Base-by-base conservation (phyloP, 2,797 vertebrate genomes). In the Acrossocheilus wenchowensis region DNA sequence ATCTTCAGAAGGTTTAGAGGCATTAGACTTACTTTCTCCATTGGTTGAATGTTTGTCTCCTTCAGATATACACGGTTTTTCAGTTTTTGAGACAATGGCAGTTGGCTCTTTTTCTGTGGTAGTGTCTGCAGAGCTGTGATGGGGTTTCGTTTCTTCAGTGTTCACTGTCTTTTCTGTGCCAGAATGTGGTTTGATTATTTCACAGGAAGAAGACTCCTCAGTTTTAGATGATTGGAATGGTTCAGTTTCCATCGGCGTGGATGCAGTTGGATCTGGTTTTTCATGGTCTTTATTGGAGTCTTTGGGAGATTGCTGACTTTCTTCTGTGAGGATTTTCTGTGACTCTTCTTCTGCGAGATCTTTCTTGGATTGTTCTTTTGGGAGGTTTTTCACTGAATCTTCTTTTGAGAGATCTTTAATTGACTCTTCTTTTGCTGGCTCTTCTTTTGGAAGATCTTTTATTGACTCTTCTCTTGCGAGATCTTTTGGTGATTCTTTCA, bases 121-220 rank as follows among this genome's bases (percentile, higher is more conserved):
- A 43, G 50, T 50, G 50, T 77, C 69, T 50, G 5, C 34, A 71
- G 50, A 30, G 50, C n/a, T 81, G 5, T 50, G 39, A 39, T 26
- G 50, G 45, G 41, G 41, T 87, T 89, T 84, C 17, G 12, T 77
- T 84, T 68, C 30, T 62, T 88, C 85, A 39, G 6, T 8, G 39
- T 8, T 57, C n/a, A 90, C 83, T 41, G 87, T 85, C 75, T 87
- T 91, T 78, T 87, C 87, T 71, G 78, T 78, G 15, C 74, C 88
- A 45, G 87, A 66, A 0, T 77, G 19, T 0, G 81, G 82, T 30
- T 17, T 30, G 0, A n/a, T 19, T 1, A 78, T 78, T 86, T 91
- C 75, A 54, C 75, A 34, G 45, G 88, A 73, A 3, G 66, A 34
- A 5, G 73, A 45, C 82, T 75, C 86, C 4, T 91, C 80, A 52